phyloP scores from a whole-genome alignment of 2,113 vertebrate genomes.

The Chlorodrepanis virens region DNA sequence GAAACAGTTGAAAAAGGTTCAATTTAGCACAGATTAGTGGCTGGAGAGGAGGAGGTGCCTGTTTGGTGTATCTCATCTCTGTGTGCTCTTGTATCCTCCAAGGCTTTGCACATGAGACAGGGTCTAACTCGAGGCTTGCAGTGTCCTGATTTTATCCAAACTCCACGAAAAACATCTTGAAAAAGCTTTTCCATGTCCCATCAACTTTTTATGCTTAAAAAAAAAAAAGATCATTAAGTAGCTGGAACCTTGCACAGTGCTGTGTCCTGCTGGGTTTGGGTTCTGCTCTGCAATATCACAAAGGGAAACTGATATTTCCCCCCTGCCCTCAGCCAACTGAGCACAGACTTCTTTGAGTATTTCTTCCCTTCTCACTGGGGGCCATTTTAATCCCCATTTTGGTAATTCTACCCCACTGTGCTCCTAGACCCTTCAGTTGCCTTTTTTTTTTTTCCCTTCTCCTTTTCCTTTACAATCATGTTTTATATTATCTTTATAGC shows the following conservation, averaged over 20 bases:
- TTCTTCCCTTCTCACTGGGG: constrained; percentile 25
- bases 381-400: constrained; percentile 1
- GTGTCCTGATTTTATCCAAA: background rate
- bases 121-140: fast-evolving
- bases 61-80: background rate
- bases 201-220: background rate
- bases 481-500: constrained; percentile 79
- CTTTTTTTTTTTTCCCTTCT: background rate
- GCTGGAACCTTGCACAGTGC: background rate
- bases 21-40: background rate
- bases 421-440: constrained; percentile 35
- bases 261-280: background rate
- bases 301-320: constrained; percentile 5
- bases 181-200: background rate
- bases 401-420: constrained; percentile 56
- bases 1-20: background rate
- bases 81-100: background rate
- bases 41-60: background rate
- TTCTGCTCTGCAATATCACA: background rate
- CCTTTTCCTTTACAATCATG: constrained; percentile 62
- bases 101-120: background rate
- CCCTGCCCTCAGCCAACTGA: background rate
- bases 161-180: background rate
- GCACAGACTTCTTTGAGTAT: background rate
- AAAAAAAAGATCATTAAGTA: background rate